Conservation (phyloP, 1,140 invertebrate genomes). For the Drosophila rufa region DNA sequence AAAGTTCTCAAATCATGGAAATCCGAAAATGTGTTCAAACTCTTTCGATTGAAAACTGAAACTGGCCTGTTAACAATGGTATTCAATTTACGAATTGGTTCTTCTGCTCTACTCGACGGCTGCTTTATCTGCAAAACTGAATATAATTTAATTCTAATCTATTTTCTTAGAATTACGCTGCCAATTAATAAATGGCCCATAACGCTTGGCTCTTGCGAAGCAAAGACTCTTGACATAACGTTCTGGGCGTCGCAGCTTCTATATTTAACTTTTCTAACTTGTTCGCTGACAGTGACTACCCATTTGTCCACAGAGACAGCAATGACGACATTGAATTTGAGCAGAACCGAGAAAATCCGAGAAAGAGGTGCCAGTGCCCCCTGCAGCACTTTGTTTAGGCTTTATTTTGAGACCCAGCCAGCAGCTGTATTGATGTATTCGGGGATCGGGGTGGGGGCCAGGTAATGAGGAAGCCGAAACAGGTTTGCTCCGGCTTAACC, state of each 20-base stretch:
- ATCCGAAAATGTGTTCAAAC: no score
- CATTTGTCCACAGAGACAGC: conserved; percentile 33
- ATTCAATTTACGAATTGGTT: not conserved
- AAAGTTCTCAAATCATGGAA: no score
- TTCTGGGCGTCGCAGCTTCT: not conserved
- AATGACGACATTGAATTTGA: conserved; percentile 43
- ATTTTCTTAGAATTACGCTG: not conserved
- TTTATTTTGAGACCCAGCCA: conserved; percentile 45
- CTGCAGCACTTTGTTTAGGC: conserved; percentile 35
- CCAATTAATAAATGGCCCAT: conserved; percentile 1
- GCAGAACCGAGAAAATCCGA: conserved; percentile 14
- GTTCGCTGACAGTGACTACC: conserved; percentile 18
- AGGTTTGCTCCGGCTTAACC: conserved; percentile 37
- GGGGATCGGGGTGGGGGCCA: conserved; percentile 13
- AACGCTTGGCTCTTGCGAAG: not conserved
- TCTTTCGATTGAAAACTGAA: no score
- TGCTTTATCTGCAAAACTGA: not conserved
- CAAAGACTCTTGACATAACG: not conserved
- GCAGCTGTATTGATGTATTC: conserved; percentile 24
- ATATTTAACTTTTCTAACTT: conserved; percentile 15
- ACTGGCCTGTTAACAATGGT: not conserved
- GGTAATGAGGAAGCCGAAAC: conserved; percentile 50
- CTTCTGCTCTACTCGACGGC: not conserved
- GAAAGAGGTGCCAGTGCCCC: conserved; percentile 35
- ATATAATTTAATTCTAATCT: not conserved